Evolutionary conservation across 2,797 vertebrate species (phyloP).

Genomic region (Ataeniobius toweri): DNA sequence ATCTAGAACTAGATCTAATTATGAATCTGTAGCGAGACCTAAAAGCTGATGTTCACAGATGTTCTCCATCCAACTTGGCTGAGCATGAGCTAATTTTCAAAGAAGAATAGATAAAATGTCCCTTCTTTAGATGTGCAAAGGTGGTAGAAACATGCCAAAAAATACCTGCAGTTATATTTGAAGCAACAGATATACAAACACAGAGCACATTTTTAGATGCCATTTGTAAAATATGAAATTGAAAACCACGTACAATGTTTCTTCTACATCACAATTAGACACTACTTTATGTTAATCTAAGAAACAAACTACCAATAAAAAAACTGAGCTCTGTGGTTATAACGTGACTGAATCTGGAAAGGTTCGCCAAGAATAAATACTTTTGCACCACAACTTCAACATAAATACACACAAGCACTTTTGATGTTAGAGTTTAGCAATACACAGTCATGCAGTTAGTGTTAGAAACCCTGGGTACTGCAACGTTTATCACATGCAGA

Average conservation of each 20-base stretch:
- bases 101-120: too few relatives aligned
- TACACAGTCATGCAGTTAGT: background rate
- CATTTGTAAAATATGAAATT: background rate
- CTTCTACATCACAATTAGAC: background rate
- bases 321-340: background rate
- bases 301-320: background rate
- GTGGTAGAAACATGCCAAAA: background rate
- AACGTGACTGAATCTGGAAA: background rate
- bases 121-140: background rate
- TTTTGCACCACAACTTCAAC: background rate
- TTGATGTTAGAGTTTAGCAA: background rate
- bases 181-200: background rate
- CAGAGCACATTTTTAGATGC: background rate
- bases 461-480: background rate
- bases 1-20: background rate
- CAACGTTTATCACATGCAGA: conserved; percentile 5
- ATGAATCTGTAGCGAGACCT: background rate
- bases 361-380: background rate
- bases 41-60: background rate
- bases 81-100: background rate
- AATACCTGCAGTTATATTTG: background rate
- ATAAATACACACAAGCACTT: background rate
- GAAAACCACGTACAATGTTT: background rate
- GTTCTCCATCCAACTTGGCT: background rate
- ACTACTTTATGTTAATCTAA: background rate